These are phyloP conservation scores for Leucophenga montana DNA, from an alignment of 2,888 invertebrate genomes.

Conservation along the genomic window DNA sequence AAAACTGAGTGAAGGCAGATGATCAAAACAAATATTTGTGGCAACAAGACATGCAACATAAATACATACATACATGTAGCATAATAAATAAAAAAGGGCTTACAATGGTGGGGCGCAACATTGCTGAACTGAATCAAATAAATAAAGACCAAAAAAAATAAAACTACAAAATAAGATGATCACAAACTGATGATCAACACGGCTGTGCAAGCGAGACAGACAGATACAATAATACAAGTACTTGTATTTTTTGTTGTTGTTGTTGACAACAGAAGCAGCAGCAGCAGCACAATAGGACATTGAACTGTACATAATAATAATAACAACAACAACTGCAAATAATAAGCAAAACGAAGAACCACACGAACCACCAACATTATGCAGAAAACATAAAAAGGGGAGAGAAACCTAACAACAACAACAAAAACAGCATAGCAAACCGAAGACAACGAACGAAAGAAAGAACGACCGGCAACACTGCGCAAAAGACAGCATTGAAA, in stretches of 20 bases:
- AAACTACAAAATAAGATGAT: no score
- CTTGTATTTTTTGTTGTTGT: not conserved
- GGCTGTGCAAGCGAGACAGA: no score
- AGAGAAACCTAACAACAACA: not conserved
- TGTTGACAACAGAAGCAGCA: not conserved
- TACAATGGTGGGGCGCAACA: no score
- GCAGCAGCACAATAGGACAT: constrained; percentile 16
- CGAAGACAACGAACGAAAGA: no score
- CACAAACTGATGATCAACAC: no score
- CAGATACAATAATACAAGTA: no score
- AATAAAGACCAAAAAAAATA: no score
- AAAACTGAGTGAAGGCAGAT: constrained; percentile 36
- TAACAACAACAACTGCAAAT: not conserved
- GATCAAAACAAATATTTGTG: constrained; percentile 40
- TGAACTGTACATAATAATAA: constrained; percentile 20
- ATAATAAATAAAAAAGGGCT: not conserved
- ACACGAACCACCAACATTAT: constrained; percentile 1
- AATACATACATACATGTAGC: constrained; percentile 5
- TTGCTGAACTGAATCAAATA: not conserved
- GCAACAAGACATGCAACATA: constrained; percentile 20
- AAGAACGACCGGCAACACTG: constrained; percentile 5
- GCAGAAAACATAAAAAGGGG: not conserved
- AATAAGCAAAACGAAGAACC: not conserved
- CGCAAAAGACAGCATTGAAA: not conserved
- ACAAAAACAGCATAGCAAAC: not conserved